A percentile compares a stretch with the other conserved stretches of the same genome.
Conservation (phyloP, 2,113 vertebrate genomes). For the Malaclemys terrapin region DNA sequence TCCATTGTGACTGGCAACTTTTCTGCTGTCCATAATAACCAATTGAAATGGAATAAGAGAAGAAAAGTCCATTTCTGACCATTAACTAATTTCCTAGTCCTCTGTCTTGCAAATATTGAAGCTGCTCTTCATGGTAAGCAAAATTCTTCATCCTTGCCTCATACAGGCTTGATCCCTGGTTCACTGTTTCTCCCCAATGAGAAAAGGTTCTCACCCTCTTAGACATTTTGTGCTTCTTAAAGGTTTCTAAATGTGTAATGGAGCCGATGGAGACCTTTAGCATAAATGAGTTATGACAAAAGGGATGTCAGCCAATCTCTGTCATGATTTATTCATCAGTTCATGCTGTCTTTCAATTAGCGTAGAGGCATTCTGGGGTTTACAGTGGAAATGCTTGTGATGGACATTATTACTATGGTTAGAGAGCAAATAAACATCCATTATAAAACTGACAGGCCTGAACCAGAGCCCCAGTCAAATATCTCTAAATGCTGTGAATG, state of each 20-base stretch:
- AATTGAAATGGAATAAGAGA: fast-evolving
- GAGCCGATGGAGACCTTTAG: neutral
- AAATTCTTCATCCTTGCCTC: neutral
- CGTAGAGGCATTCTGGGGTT: neutral
- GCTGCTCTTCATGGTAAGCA: neutral
- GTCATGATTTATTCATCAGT: fast-evolving
- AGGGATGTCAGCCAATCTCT: neutral
- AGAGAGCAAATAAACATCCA: neutral
- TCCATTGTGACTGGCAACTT: neutral
- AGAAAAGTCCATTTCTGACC: neutral
- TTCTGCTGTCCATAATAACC: neutral
- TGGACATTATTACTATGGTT: neutral
- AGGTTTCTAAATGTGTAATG: neutral
- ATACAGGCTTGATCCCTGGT: neutral
- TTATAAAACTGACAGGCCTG: fast-evolving
- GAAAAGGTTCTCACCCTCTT: neutral
- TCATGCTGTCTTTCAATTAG: neutral
- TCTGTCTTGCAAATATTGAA: neutral
- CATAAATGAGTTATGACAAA: neutral
- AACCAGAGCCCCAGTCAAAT: neutral
- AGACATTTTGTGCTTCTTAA: neutral
- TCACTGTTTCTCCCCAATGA: neutral
- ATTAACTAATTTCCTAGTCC: neutral
- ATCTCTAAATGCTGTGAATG: neutral
- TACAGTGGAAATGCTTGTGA: neutral